phyloP scores from a whole-genome alignment of 2,888 invertebrate species.

The Ectropis crepuscularia region DNA sequence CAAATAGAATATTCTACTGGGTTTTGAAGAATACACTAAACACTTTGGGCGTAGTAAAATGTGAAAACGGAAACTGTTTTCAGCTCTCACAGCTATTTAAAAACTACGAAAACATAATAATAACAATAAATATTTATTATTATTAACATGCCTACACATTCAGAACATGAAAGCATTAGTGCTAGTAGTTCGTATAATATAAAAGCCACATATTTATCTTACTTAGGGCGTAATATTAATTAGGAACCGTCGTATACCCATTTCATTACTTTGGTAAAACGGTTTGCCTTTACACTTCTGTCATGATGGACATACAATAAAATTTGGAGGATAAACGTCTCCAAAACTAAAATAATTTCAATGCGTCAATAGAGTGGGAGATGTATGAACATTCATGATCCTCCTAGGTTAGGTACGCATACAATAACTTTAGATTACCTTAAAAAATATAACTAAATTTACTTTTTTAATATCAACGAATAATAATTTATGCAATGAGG shows the following conservation, averaged over 20 bases:
- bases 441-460: too few relatives aligned
- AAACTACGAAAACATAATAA: too few relatives aligned
- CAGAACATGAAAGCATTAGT: slow-evolving; percentile 44
- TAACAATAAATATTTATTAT: too few relatives aligned
- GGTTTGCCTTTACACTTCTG: slow-evolving; percentile 31
- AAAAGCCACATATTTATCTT: slow-evolving; percentile 49
- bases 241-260: slow-evolving; percentile 45
- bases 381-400: neutral
- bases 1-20: too few relatives aligned
- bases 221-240: slow-evolving; percentile 47
- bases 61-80: too few relatives aligned
- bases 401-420: too few relatives aligned
- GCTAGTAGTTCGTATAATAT: slow-evolving; percentile 33
- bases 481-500: too few relatives aligned
- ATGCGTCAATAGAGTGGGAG: slow-evolving; percentile 4
- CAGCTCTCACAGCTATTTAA: too few relatives aligned
- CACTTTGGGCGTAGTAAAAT: too few relatives aligned
- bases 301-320: slow-evolving; percentile 32
- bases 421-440: too few relatives aligned
- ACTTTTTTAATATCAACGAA: too few relatives aligned
- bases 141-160: slow-evolving; percentile 35
- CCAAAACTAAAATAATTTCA: slow-evolving; percentile 29
- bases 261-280: slow-evolving; percentile 50
- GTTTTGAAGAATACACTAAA: too few relatives aligned
- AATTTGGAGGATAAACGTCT: slow-evolving; percentile 24